Percentiles rank a stretch among this genome's conserved stretches.
Conservation (phyloP, 2,113 vertebrate genomes). For the Crotalus viridis region DNA sequence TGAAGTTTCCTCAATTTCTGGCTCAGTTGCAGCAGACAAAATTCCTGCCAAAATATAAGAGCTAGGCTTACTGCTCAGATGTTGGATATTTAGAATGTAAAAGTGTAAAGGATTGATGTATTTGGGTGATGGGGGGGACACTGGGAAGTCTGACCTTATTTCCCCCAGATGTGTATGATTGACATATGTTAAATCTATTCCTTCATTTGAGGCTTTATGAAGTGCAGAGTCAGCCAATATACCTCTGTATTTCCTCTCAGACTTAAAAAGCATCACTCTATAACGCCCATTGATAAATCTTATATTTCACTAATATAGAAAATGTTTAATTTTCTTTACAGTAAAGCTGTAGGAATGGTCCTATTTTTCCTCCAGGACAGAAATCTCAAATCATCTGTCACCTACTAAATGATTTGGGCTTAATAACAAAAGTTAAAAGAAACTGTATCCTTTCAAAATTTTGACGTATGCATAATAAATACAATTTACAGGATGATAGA, state of each 20-base stretch:
- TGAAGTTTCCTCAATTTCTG: background rate
- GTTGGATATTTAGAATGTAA: background rate
- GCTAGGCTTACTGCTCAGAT: background rate
- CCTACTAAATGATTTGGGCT: background rate
- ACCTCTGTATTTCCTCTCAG: background rate
- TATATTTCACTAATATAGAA: background rate
- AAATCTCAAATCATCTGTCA: conserved; percentile 1
- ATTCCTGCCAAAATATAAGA: background rate
- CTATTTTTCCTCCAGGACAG: background rate
- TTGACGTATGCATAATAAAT: background rate
- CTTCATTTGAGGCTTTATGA: background rate
- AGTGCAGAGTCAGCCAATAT: background rate
- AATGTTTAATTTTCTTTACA: background rate
- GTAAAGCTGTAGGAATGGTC: background rate
- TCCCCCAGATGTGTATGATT: background rate
- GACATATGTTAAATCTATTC: background rate
- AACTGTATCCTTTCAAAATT: background rate
- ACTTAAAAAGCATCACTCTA: background rate
- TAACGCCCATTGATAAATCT: background rate
- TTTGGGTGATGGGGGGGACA: background rate
- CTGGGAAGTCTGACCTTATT: background rate
- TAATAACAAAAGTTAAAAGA: conserved; percentile 1
- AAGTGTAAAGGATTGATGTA: background rate
- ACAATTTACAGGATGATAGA: background rate
- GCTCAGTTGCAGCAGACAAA: background rate